Percentiles rank a stretch among this genome's conserved stretches.
Evolutionary conservation across 1,140 invertebrate species (phyloP).

Genomic region (Listronotus bonariensis): DNA sequence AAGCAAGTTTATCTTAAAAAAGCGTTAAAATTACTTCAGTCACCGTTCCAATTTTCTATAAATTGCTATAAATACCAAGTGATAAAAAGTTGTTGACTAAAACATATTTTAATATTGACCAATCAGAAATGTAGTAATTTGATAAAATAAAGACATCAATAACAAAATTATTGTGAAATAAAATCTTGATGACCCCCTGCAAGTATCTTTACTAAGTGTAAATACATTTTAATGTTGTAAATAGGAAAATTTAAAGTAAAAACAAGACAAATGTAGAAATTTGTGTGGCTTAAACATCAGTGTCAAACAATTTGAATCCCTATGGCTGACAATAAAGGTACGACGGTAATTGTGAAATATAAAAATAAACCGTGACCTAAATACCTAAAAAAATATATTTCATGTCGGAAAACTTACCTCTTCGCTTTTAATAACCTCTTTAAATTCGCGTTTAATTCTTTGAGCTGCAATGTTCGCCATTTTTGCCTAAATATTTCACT

Average conservation of each 20-base stretch:
- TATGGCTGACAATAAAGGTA: slow-evolving; percentile 27
- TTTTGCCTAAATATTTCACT: slow-evolving; percentile 28
- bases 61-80: background rate
- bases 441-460: slow-evolving; percentile 95
- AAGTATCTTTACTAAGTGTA: background rate
- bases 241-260: slow-evolving; percentile 4
- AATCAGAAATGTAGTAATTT: slow-evolving; percentile 16
- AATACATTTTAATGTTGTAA: background rate
- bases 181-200: slow-evolving; percentile 5
- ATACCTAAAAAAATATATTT: slow-evolving; percentile 2
- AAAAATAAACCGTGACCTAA: slow-evolving; percentile 18
- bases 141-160: slow-evolving; percentile 2
- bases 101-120: slow-evolving; percentile 6
- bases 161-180: slow-evolving; percentile 14
- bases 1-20: too few relatives aligned
- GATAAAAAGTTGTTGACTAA: slow-evolving; percentile 2
- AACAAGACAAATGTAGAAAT: slow-evolving; percentile 14
- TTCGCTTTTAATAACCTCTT: slow-evolving; percentile 96
- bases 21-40: too few relatives aligned
- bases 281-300: background rate
- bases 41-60: too few relatives aligned
- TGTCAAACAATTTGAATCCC: slow-evolving; percentile 10
- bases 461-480: slow-evolving; percentile 97
- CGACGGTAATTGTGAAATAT: slow-evolving; percentile 17
- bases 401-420: slow-evolving; percentile 70